phyloP scores from a whole-genome alignment of 2,113 vertebrate species.

The Mormyrus iriodes region DNA sequence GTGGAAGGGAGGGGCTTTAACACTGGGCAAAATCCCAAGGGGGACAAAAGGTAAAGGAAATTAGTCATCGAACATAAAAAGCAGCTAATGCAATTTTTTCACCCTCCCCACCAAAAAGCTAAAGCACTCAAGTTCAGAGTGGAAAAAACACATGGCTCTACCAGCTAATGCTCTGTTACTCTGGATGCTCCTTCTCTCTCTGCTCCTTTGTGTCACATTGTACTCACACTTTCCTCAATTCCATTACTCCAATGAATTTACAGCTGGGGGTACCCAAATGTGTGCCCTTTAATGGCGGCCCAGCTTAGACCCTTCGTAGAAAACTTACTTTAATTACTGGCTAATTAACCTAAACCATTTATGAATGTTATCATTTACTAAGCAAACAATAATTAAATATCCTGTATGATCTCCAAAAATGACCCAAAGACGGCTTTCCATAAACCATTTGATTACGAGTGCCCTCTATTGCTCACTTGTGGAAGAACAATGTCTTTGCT shows the following conservation, averaged over 20 bases:
- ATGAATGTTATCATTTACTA: neutral
- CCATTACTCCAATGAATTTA: neutral
- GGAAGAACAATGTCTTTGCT: neutral
- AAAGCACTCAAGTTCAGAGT: neutral
- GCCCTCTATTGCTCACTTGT: too few species aligned
- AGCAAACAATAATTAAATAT: neutral
- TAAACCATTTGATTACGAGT: neutral
- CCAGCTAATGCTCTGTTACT: neutral
- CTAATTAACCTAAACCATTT: neutral
- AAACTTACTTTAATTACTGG: neutral
- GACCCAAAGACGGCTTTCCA: neutral
- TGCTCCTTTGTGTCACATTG: neutral
- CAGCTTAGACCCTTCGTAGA: neutral
- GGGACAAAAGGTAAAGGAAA: slow-evolving; percentile 8
- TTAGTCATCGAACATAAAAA: slow-evolving; percentile 8
- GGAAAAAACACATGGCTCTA: neutral
- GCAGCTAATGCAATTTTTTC: neutral
- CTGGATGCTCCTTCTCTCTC: neutral
- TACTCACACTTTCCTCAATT: neutral
- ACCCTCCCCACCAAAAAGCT: neutral
- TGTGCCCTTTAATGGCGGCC: neutral
- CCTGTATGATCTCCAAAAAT: neutral
- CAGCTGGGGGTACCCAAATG: neutral
- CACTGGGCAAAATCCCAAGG: neutral
- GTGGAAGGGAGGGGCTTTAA: neutral